A percentile compares a stretch with the other conserved stretches of the same genome.
These are phyloP conservation scores for Ctena decussata DNA, from an alignment of 2,888 invertebrate species.

Conservation along the genomic window DNA sequence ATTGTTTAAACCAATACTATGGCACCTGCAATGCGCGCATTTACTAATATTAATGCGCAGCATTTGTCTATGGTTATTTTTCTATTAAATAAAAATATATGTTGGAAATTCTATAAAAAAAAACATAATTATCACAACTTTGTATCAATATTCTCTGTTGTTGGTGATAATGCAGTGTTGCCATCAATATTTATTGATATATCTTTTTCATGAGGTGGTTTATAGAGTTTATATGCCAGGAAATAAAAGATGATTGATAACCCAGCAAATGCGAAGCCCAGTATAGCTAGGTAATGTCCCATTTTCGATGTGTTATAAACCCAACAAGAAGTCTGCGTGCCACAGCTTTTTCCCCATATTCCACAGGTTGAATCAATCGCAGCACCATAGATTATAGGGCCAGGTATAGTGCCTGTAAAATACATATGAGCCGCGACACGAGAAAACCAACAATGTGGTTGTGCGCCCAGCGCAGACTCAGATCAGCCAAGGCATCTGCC, in stretches of 20 bases:
- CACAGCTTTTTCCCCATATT: slow-evolving; percentile 85
- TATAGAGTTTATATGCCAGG: slow-evolving; percentile 67
- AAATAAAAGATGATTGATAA: slow-evolving; percentile 62
- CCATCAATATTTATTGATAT: neutral
- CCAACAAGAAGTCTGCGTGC: slow-evolving; percentile 68
- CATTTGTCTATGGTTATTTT: no score
- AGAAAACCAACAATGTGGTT: no score
- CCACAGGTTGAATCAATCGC: slow-evolving; percentile 70
- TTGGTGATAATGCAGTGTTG: neutral
- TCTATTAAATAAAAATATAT: no score
- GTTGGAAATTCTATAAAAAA: no score
- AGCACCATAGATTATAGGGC: slow-evolving; percentile 71
- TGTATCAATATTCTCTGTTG: neutral
- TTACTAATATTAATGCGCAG: no score
- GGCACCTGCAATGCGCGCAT: no score
- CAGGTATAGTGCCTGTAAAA: slow-evolving; percentile 69
- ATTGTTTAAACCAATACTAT: no score
- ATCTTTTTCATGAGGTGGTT: slow-evolving; percentile 46
- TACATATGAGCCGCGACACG: no score
- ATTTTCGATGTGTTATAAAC: slow-evolving; percentile 67
- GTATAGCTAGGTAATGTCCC: slow-evolving; percentile 68
- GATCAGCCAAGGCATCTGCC: no score
- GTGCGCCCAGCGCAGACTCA: no score
- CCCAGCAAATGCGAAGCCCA: slow-evolving; percentile 61
- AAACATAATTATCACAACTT: neutral